Percentiles rank a stretch among this genome's conserved stretches.
Conservation (phyloP, 2,797 vertebrate genomes). For the Balearica regulorum region DNA sequence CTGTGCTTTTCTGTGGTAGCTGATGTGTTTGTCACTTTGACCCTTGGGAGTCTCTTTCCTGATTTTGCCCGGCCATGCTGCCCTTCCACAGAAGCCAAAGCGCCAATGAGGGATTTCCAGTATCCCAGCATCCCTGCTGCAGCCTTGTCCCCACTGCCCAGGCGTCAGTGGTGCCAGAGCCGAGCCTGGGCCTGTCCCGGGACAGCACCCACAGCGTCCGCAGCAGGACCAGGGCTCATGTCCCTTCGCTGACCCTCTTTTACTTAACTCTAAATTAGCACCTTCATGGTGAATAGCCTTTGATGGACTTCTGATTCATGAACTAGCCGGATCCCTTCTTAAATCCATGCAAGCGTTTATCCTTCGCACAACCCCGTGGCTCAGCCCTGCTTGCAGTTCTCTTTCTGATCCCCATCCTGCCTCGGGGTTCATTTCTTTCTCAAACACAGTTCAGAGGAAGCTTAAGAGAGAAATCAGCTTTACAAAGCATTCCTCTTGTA, state of each 20-base stretch:
- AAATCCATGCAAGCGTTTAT: neutral
- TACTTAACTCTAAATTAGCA: neutral
- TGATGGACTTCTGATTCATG: neutral
- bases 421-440: slow-evolving; percentile 20
- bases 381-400: neutral
- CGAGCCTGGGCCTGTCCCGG: neutral
- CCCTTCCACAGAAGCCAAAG: accelerated
- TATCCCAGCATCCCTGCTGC: neutral
- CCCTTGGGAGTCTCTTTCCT: neutral
- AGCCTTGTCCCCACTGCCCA: neutral
- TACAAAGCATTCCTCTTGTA: slow-evolving; percentile 13
- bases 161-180: accelerated
- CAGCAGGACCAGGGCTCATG: neutral
- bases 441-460: neutral
- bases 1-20: neutral
- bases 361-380: neutral
- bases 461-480: neutral
- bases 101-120: accelerated
- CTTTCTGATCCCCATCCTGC: neutral
- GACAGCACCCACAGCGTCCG: neutral
- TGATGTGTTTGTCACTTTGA: neutral
- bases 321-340: neutral
- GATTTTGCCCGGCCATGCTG: neutral
- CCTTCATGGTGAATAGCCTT: neutral
- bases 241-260: neutral